A percentile compares a stretch with the other conserved stretches of the same genome.
Conservation (phyloP, 2,888 invertebrate genomes). For the Ennomos quercinarius region DNA sequence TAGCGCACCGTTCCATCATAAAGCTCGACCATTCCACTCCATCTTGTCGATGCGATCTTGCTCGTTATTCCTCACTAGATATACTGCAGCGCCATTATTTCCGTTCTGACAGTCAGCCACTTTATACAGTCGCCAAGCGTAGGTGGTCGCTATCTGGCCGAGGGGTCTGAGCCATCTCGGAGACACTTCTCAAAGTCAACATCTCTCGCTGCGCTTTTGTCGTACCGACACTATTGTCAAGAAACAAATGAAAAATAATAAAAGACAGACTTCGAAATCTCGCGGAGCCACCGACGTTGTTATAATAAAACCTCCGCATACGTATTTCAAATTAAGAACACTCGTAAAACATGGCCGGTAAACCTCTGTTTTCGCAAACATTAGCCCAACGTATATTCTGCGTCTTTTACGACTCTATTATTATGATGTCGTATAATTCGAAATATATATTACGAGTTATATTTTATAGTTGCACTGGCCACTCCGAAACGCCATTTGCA, state of each 20-base stretch:
- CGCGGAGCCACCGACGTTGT: slow-evolving; percentile 44
- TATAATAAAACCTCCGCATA: slow-evolving; percentile 49
- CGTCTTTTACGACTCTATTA: slow-evolving; percentile 59
- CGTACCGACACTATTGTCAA: slow-evolving; percentile 63
- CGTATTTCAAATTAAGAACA: slow-evolving; percentile 59
- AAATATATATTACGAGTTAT: slow-evolving; percentile 31
- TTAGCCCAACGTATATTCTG: slow-evolving; percentile 49
- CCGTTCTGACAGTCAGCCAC: slow-evolving; percentile 56
- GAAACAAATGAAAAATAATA: slow-evolving; percentile 48
- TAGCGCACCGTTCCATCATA: slow-evolving; percentile 58
- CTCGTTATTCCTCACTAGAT: slow-evolving; percentile 52
- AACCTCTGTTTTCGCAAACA: slow-evolving; percentile 62
- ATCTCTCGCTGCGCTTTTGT: slow-evolving; percentile 73
- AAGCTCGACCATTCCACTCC: slow-evolving; percentile 45
- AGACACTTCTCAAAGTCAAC: slow-evolving; percentile 59
- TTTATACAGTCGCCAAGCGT: slow-evolving; percentile 56
- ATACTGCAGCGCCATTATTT: slow-evolving; percentile 58
- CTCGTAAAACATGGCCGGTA: slow-evolving; percentile 57
- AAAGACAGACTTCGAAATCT: slow-evolving; percentile 57
- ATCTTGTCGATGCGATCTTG: slow-evolving; percentile 55
- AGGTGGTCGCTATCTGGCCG: slow-evolving; percentile 69
- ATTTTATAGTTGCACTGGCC: slow-evolving; percentile 36
- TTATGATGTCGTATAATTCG: slow-evolving; percentile 48
- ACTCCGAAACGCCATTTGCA: slow-evolving; percentile 48
- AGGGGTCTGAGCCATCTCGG: slow-evolving; percentile 24